Base-by-base conservation (phyloP, 1,140 invertebrate species). In the Geopemphigus sp. region DNA sequence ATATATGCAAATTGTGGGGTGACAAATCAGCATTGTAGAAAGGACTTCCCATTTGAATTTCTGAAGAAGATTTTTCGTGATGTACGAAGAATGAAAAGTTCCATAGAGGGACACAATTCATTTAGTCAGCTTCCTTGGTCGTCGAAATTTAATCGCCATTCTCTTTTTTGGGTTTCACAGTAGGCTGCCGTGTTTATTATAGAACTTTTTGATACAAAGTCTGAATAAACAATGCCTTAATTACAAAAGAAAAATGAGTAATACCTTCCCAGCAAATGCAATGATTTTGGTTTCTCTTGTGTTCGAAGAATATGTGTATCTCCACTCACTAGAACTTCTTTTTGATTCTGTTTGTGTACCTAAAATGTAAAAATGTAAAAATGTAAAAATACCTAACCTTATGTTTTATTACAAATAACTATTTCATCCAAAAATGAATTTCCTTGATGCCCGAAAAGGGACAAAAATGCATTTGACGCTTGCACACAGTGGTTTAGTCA, bases 11-110 rank as follows among this genome's bases (percentile, higher is more conserved):
- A 61, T 84, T 82, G 17, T 81, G 83, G 54, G 83, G 82, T 81
- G 81, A 73, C 66, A 84, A 81, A 83, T 85, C 83, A 68, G 81
- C 81, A 81, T 82, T 84, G 82, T 83, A 84, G 15, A 82, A 82
- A 82, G 83, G 82, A 81, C 54, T 83, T 85, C 76, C 80, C 82
- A 84, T 66, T 68, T 64, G 22, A 84, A 83, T 84, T 83, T 76
- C 22, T 78, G 56, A 59, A 85, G 81, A 82, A 83, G 83, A 22
- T 82, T 81, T 56, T 50, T 82, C 4, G 82, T 83, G 45, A 83
- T 14, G 14, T 56, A 83, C 83, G 84, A 81, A 66, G 82, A 82
- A 81, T 83, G 82, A 78, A 81, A 82, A 74, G 82, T 83, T 82
- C 81, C 83, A 81, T 85, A 83, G 15, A 63, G 8, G 45, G 63